A percentile compares a stretch with the other conserved stretches of the same genome.
These are phyloP conservation scores for Biston stratarius DNA, from an alignment of 2,888 invertebrate genomes.

Conservation along the genomic window DNA sequence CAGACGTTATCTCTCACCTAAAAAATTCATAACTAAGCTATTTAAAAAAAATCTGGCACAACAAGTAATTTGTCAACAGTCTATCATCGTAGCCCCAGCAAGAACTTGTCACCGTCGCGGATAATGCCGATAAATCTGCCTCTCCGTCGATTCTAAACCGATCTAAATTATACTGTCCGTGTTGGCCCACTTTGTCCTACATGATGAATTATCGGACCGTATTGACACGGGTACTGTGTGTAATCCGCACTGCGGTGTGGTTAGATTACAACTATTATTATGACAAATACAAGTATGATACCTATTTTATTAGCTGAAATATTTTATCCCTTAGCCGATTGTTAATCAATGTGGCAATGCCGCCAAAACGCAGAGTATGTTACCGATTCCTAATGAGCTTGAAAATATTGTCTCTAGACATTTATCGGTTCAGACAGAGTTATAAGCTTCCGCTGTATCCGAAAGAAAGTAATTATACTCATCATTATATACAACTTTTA, in stretches of 20 bases:
- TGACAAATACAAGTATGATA: no score
- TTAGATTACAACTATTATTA: constrained; percentile 27
- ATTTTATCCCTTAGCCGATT: no score
- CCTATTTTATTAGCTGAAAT: no score
- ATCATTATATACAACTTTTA: no score
- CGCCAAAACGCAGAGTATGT: no score
- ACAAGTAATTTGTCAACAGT: not conserved
- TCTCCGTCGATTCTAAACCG: constrained; percentile 40
- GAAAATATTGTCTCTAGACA: no score
- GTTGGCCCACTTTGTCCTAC: constrained; percentile 54
- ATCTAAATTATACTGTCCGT: constrained; percentile 58
- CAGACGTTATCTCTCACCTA: no score
- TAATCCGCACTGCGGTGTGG: constrained; percentile 61
- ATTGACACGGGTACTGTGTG: constrained; percentile 58
- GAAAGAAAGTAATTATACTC: no score
- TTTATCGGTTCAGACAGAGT: no score
- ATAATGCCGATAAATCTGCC: constrained; percentile 41
- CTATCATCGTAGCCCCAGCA: constrained; percentile 7
- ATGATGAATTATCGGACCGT: constrained; percentile 68
- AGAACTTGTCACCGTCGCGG: constrained; percentile 30
- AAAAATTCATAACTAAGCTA: not conserved
- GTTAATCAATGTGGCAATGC: no score
- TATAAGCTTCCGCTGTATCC: no score
- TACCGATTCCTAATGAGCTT: no score
- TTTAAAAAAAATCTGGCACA: not conserved